Percentiles rank a stretch among this genome's conserved stretches.
Evolutionary conservation across 2,888 invertebrate species (phyloP).

Genomic region (Pachycephus smyrnensis): DNA sequence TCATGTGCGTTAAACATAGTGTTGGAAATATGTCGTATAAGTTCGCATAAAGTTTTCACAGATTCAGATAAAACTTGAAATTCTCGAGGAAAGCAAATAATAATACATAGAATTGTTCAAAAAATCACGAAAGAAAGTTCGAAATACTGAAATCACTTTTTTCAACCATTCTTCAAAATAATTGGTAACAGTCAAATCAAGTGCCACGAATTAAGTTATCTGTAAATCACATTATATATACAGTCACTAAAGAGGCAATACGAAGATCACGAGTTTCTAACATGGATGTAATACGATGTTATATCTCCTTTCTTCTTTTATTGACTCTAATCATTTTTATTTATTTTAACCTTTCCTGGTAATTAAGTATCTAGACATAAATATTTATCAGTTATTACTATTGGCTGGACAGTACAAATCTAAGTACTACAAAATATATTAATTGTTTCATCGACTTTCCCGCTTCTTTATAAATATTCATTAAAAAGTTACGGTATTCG

Average conservation of each 20-base stretch:
- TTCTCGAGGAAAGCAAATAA: conserved; percentile 6
- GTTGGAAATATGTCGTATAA: background rate
- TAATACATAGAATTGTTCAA: background rate
- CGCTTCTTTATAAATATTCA: conserved; percentile 30
- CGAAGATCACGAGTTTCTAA: conserved; percentile 35
- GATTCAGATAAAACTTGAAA: conserved; percentile 11
- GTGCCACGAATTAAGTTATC: conserved; percentile 26
- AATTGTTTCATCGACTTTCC: conserved; percentile 24
- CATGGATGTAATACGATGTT: conserved; percentile 13
- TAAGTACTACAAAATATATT: conserved; percentile 40
- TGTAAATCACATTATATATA: conserved; percentile 30
- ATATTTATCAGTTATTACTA: conserved; percentile 23
- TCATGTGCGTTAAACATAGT: background rate
- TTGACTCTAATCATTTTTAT: conserved; percentile 22
- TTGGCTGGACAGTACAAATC: conserved; percentile 37
- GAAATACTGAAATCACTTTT: background rate
- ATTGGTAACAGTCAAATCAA: conserved; percentile 16
- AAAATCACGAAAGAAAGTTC: background rate
- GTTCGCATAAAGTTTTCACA: background rate
- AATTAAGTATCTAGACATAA: conserved; percentile 21
- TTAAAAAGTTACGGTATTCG: conserved; percentile 30
- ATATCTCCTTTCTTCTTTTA: conserved; percentile 26
- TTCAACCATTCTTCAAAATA: background rate
- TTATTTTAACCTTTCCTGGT: conserved; percentile 16
- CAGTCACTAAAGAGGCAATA: conserved; percentile 30